Evolutionary conservation across 2,797 vertebrate species (phyloP).

Genomic region (Xyrichtys novacula): DNA sequence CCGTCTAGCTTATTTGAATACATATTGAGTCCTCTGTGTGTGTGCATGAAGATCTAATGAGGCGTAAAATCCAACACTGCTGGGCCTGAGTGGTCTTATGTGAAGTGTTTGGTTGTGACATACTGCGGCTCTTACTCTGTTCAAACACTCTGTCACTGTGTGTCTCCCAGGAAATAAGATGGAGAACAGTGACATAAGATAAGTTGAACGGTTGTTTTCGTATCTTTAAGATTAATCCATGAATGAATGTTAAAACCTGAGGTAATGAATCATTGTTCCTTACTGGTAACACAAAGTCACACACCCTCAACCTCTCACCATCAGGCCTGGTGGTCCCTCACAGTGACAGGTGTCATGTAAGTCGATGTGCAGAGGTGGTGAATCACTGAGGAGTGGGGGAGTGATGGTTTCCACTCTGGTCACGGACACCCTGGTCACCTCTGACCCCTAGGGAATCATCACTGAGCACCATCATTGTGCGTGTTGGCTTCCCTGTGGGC

Average conservation of each 20-base stretch:
- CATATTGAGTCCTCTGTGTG: slow-evolving; percentile 17
- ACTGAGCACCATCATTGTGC: slow-evolving; percentile 25
- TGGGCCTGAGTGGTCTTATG: slow-evolving; percentile 47
- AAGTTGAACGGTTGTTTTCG: background rate
- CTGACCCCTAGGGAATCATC: slow-evolving; percentile 22
- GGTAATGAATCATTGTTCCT: background rate
- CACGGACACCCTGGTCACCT: slow-evolving; percentile 36
- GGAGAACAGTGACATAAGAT: background rate
- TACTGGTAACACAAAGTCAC: background rate
- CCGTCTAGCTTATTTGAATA: slow-evolving; percentile 16
- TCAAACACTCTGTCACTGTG: slow-evolving; percentile 42
- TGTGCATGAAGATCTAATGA: slow-evolving; percentile 44
- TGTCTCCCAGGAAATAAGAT: background rate
- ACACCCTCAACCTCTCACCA: background rate
- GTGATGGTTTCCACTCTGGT: slow-evolving; percentile 18
- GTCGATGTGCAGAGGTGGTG: slow-evolving; percentile 13
- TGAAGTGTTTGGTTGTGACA: slow-evolving; percentile 39
- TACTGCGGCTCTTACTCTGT: slow-evolving; percentile 29
- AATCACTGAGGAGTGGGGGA: slow-evolving; percentile 36
- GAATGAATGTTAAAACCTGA: background rate
- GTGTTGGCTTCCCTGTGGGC: slow-evolving; percentile 4
- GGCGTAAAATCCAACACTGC: slow-evolving; percentile 50
- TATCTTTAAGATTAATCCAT: background rate
- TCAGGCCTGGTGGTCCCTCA: background rate
- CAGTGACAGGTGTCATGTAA: slow-evolving; percentile 37